phyloP scores from a whole-genome alignment of 1,140 invertebrate species.

The Drosophila murphyi region DNA sequence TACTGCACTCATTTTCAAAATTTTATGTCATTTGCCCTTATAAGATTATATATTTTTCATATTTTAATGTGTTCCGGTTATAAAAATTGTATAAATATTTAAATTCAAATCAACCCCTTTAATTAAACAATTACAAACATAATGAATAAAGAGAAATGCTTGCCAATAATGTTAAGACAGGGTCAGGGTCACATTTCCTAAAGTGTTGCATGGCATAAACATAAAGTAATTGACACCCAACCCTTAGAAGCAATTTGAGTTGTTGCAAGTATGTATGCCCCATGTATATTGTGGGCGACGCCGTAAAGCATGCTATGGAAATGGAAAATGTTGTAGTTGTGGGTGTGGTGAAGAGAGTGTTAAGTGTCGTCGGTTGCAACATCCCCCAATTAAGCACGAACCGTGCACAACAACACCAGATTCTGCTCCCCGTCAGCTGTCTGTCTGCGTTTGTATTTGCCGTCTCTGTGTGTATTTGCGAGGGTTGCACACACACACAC shows the following conservation, averaged over 20 bases:
- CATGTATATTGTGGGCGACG: conserved; percentile 6
- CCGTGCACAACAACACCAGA: neutral
- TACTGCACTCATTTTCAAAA: no score
- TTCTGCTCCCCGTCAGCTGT: conserved; percentile 37
- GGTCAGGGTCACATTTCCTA: conserved; percentile 1
- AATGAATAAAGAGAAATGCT: neutral
- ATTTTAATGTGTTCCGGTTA: neutral
- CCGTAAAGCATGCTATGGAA: conserved; percentile 41
- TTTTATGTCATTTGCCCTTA: no score
- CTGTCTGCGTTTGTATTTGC: no score
- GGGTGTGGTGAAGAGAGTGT: neutral
- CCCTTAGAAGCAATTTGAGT: neutral
- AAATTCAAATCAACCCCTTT: no score
- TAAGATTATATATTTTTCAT: no score
- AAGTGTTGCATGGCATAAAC: neutral
- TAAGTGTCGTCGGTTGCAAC: conserved; percentile 21
- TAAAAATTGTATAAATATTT: no score
- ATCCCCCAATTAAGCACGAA: conserved; percentile 25
- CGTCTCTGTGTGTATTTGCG: conserved; percentile 33
- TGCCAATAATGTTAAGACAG: neutral
- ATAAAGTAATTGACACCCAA: conserved; percentile 27
- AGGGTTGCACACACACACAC: conserved; percentile 49
- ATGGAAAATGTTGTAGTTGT: neutral
- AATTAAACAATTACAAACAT: neutral
- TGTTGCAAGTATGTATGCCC: no score